These are phyloP conservation scores for Struthidea cinerea DNA, from an alignment of 2,113 vertebrate species.

Conservation along the genomic window DNA sequence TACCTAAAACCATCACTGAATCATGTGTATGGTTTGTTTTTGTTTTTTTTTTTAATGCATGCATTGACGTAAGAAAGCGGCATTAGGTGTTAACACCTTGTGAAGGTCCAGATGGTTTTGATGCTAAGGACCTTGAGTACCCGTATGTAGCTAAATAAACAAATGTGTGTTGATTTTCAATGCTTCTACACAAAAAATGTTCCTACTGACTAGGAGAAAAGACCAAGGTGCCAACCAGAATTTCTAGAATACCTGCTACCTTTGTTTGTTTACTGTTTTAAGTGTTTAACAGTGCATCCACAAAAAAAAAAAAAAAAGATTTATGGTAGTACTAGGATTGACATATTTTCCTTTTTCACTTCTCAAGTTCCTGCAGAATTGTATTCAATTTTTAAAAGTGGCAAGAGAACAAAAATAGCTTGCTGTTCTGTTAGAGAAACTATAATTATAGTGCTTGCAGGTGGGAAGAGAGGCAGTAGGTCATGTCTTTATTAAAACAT, in stretches of 20 bases:
- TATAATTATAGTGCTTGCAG: conserved; percentile 36
- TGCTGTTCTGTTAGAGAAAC: not conserved
- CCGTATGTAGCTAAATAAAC: not conserved
- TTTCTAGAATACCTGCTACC: not conserved
- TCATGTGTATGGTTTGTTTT: not conserved
- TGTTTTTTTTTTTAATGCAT: not conserved
- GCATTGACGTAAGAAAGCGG: not conserved
- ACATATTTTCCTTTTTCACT: not conserved
- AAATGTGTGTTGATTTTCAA: not conserved
- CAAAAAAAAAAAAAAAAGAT: not conserved
- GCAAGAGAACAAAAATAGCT: not conserved
- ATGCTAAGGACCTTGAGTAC: not conserved
- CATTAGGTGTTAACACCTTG: not conserved
- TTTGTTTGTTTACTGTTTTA: not conserved
- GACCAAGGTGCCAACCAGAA: not conserved
- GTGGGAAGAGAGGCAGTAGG: conserved; percentile 25
- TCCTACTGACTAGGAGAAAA: not conserved
- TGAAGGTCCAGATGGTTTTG: not conserved
- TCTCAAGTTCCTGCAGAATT: not conserved
- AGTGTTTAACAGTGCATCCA: not conserved
- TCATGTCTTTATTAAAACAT: conserved; percentile 39
- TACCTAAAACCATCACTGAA: not conserved
- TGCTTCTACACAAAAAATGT: not conserved
- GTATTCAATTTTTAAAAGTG: not conserved
- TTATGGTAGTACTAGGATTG: not conserved